These are phyloP conservation scores for Euplagia quadripunctaria DNA, from an alignment of 2,888 invertebrate genomes.

Conservation along the genomic window DNA sequence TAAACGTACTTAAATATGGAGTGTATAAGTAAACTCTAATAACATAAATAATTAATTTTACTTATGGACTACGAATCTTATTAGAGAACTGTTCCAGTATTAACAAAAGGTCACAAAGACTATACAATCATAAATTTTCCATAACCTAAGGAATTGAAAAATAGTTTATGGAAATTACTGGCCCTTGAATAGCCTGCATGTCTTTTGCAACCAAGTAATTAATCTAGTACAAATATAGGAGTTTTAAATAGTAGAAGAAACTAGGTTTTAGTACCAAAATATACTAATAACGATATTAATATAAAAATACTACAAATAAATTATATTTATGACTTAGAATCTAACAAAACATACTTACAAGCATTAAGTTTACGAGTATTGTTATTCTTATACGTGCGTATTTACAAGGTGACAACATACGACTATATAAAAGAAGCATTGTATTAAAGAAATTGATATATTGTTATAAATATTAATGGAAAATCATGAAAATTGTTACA, in stretches of 20 bases:
- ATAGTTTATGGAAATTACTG: not conserved
- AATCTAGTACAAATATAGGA: not conserved
- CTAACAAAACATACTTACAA: not conserved
- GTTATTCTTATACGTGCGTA: not conserved
- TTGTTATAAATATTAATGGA: not conserved
- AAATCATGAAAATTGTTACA: not conserved
- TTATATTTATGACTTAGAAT: conserved; percentile 47
- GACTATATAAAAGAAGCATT: conserved; percentile 4
- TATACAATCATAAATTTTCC: not conserved
- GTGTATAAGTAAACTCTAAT: not conserved
- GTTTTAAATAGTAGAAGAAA: not conserved
- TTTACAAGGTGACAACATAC: conserved; percentile 33
- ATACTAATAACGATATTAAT: too few species aligned
- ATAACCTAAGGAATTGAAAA: not conserved
- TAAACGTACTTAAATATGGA: not conserved
- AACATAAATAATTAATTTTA: not conserved
- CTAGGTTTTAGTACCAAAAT: too few species aligned
- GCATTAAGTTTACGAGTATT: not conserved
- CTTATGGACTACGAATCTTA: not conserved
- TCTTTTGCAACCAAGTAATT: not conserved
- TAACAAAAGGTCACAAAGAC: not conserved
- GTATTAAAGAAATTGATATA: conserved; percentile 19
- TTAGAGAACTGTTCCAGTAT: not conserved
- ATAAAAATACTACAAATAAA: not conserved
- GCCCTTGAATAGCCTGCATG: not conserved